Evolutionary conservation across 2,113 vertebrate species (phyloP), one percentile per base, ranked within the genome.

Genomic region (Xerus inauris): DNA sequence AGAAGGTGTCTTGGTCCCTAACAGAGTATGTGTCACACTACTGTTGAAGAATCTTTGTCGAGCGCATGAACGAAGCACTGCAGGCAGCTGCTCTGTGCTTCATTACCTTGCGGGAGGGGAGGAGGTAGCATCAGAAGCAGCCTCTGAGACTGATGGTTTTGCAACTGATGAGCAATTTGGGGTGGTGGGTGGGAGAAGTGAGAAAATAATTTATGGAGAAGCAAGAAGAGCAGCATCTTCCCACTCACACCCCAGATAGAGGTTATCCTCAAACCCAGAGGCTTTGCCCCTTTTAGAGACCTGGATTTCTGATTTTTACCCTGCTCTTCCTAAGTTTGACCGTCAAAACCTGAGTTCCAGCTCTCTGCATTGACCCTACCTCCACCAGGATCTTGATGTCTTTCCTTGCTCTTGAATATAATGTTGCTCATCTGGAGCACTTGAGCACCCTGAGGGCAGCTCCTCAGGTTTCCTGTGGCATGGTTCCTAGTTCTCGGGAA

Each of bases 191-290:
- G 42, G 77, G 17, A 57, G 76, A 71, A 76, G 16, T 64, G 38
- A 94, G 73, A 71, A 94, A 80, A 49, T 42, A 80, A 64, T 71
- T 79, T 42, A 42, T 38, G 24, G 19, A 89, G 88, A 89, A 92
- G 65, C 47, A 45, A 6, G 32, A 49, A 40, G 82, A 75, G 38
- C 59, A 26, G 57, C 45, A 32, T 83, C 17, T 49, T 24, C 3
- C n/a, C n/a, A 84, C 26, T 2, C 5, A 47, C 8, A 10, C 49
- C 5, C n/a, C 42, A 38, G 65, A 65, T 4, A 35, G 81, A 65
- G 9, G 40, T 64, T 51, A 51, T 13, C 10, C 49, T 14, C 49
- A 11, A 51, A 3, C 49, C 49, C 13, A 13, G 49, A 51, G 14
- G 51, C 51, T 51, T 51, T 51, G 51, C 51, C 51, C 51, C 51